Percentiles rank a stretch among this genome's conserved stretches.
phyloP scores from a whole-genome alignment of 1,140 invertebrate genomes.

The Paracyclopina nana region DNA sequence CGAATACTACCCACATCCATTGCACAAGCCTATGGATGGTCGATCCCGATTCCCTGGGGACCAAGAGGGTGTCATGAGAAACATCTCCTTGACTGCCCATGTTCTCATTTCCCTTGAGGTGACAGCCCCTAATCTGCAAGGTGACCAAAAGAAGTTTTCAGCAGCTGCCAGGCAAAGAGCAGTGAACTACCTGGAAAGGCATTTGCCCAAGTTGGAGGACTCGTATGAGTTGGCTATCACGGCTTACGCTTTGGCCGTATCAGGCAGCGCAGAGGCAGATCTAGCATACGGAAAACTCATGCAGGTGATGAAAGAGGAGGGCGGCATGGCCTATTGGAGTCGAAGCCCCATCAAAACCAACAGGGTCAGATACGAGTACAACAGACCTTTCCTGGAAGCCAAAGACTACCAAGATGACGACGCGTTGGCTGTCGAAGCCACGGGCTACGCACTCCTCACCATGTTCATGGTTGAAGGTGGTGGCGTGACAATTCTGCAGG shows the following conservation, averaged over 20 bases:
- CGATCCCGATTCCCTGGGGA: background rate
- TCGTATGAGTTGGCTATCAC: constrained; percentile 33
- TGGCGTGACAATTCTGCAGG: constrained; percentile 26
- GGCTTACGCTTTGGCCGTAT: constrained; percentile 30
- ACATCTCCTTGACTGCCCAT: constrained; percentile 32
- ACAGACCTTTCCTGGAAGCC: constrained; percentile 30
- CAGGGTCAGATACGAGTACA: constrained; percentile 28
- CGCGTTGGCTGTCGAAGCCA: constrained; percentile 33
- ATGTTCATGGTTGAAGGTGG: constrained; percentile 27
- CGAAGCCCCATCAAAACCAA: constrained; percentile 24
- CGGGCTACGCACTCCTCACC: constrained; percentile 37
- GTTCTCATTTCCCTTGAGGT: constrained; percentile 30
- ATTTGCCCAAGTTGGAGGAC: constrained; percentile 25
- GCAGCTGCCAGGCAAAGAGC: constrained; percentile 24
- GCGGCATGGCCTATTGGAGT: constrained; percentile 33
- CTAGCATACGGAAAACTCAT: constrained; percentile 22
- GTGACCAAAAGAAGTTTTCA: constrained; percentile 22
- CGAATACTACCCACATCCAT: constrained; percentile 20
- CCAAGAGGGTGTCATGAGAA: constrained; percentile 19
- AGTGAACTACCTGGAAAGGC: constrained; percentile 28
- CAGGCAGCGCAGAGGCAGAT: constrained; percentile 27
- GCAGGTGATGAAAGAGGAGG: constrained; percentile 23
- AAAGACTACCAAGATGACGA: constrained; percentile 27
- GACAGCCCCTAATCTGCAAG: constrained; percentile 24
- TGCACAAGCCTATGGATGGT: constrained; percentile 21